Conservation (phyloP, 2,888 invertebrate species). For the Stramonita haemastoma region DNA sequence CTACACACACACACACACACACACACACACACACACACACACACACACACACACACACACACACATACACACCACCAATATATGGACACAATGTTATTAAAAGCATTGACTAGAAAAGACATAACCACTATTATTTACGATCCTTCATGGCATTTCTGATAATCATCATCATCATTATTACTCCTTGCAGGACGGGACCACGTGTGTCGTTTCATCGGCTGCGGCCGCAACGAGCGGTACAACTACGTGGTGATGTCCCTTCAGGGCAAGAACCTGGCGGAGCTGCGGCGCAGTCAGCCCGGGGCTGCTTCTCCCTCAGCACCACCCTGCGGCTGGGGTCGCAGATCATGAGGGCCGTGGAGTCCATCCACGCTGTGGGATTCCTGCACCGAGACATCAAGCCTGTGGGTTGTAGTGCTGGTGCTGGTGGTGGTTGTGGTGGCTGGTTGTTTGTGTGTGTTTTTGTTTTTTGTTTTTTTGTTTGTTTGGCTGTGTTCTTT, state of each 20-base stretch:
- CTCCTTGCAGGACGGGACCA: constrained; percentile 90
- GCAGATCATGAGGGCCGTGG: constrained; percentile 92
- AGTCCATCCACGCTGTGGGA: constrained; percentile 98
- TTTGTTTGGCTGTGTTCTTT: too few relatives aligned
- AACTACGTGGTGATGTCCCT: constrained; percentile 99
- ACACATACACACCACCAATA: too few relatives aligned
- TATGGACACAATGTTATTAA: too few relatives aligned
- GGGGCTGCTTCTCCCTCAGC: constrained; percentile 97
- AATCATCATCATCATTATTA: background rate
- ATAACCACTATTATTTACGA: too few relatives aligned
- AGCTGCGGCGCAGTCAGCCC: constrained; percentile 94
- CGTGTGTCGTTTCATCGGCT: constrained; percentile 98
- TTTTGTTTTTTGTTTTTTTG: too few relatives aligned
- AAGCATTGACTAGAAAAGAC: too few relatives aligned
- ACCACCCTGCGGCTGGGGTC: constrained; percentile 95
- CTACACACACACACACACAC: too few relatives aligned
- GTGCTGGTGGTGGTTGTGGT: too few relatives aligned
- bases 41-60: too few relatives aligned
- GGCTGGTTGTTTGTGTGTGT: too few relatives aligned
- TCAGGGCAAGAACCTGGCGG: constrained; percentile 97
- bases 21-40: too few relatives aligned
- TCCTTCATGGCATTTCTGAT: too few relatives aligned
- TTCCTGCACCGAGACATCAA: constrained; percentile 99
- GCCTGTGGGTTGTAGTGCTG: constrained; percentile 81
- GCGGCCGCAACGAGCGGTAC: constrained; percentile 98